Percentiles rank a stretch among this genome's conserved stretches.
Evolutionary conservation across 2,888 invertebrate genomes (phyloP).

Genomic region (Gryllus longicercus): DNA sequence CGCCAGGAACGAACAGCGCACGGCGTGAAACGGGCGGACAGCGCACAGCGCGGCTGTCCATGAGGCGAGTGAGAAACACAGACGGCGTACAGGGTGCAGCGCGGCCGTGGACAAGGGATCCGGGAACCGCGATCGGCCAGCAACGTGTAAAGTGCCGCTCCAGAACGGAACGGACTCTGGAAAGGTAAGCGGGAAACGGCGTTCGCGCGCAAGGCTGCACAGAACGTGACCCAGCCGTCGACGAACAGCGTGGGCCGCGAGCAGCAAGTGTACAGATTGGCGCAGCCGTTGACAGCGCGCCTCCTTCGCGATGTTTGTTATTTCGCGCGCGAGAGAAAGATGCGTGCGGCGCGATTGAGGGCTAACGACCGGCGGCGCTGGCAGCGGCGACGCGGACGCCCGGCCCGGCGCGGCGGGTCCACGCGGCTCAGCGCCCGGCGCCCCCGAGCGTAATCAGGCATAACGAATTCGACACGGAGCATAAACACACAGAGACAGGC

Average conservation of each 20-base stretch:
- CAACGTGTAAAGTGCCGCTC: too few relatives aligned
- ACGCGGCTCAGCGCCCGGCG: not conserved
- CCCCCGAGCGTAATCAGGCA: conserved; percentile 4
- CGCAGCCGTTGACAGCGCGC: too few relatives aligned
- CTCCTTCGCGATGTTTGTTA: too few relatives aligned
- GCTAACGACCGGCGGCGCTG: not conserved
- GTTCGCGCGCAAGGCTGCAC: not conserved
- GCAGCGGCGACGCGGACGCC: not conserved
- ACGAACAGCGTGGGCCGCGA: not conserved
- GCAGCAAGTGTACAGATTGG: not conserved
- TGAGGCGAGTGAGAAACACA: too few relatives aligned
- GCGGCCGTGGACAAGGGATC: too few relatives aligned
- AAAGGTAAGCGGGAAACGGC: not conserved
- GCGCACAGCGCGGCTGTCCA: too few relatives aligned
- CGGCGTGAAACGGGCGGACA: too few relatives aligned
- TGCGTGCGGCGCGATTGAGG: not conserved
- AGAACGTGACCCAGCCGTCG: not conserved
- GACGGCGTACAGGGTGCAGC: too few relatives aligned
- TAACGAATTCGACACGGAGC: not conserved
- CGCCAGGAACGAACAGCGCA: too few relatives aligned
- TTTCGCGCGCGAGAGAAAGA: not conserved
- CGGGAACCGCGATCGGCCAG: too few relatives aligned
- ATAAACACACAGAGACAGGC: not conserved
- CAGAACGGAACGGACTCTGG: too few relatives aligned
- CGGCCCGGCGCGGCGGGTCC: not conserved